Percentiles rank a stretch among this genome's conserved stretches.
Conservation (phyloP, 1,140 invertebrate genomes). For the Cotesia glomerata region DNA sequence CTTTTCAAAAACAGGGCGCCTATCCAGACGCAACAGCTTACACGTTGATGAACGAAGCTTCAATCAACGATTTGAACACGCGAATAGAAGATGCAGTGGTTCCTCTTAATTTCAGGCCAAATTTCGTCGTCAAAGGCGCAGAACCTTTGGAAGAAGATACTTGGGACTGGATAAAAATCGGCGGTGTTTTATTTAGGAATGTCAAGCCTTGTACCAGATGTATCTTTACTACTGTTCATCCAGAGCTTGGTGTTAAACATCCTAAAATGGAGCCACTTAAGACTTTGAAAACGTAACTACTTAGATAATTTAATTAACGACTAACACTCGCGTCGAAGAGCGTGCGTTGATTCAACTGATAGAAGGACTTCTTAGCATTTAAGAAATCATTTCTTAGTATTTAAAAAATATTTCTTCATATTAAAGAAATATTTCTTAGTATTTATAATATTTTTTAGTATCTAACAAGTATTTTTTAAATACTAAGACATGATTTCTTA, state of each 20-base stretch:
- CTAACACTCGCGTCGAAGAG: not conserved
- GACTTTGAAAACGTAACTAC: conserved; percentile 61
- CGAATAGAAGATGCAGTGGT: conserved; percentile 64
- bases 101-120: conserved; percentile 70
- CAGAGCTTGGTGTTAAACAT: conserved; percentile 63
- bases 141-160: conserved; percentile 71
- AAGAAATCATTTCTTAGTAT: too few relatives aligned
- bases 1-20: conserved; percentile 62
- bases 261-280: conserved; percentile 65
- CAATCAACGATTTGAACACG: conserved; percentile 69
- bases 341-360: too few relatives aligned
- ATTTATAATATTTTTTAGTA: too few relatives aligned
- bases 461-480: too few relatives aligned
- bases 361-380: too few relatives aligned
- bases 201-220: conserved; percentile 73
- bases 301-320: not conserved
- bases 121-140: conserved; percentile 72
- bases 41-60: conserved; percentile 69
- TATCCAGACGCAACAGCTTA: conserved; percentile 68
- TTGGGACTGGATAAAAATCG: conserved; percentile 75
- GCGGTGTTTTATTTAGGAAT: conserved; percentile 67
- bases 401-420: too few relatives aligned
- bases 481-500: too few relatives aligned
- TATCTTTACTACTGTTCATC: conserved; percentile 68
- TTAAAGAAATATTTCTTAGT: too few relatives aligned